phyloP scores from a whole-genome alignment of 1,140 invertebrate species.

The Diabrotica undecimpunctata region DNA sequence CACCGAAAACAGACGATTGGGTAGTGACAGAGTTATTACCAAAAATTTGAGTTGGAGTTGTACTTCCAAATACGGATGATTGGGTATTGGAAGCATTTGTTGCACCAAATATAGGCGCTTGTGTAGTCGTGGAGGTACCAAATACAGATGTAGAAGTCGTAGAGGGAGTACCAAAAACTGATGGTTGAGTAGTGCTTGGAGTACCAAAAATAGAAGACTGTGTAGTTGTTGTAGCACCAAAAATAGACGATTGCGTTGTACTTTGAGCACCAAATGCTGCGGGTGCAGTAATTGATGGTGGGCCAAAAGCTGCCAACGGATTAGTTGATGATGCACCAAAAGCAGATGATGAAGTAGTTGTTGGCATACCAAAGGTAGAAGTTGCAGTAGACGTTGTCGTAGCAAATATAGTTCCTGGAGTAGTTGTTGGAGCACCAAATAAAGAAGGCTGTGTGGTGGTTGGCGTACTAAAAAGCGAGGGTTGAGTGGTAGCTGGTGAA shows the following conservation, averaged over 20 bases:
- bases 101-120: constrained; percentile 12
- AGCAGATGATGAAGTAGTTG: neutral
- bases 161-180: constrained; percentile 18
- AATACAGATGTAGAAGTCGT: constrained; percentile 14
- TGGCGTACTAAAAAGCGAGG: constrained; percentile 17
- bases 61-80: constrained; percentile 12
- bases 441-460: constrained; percentile 14
- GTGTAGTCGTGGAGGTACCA: constrained; percentile 16
- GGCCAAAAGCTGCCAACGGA: neutral
- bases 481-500: constrained; percentile 8
- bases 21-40: constrained; percentile 13
- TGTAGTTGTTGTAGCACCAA: neutral
- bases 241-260: constrained; percentile 12
- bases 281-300: constrained; percentile 12
- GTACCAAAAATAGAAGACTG: constrained; percentile 16
- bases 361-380: constrained; percentile 10
- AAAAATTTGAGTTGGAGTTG: constrained; percentile 8
- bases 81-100: constrained; percentile 8
- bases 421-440: constrained; percentile 24
- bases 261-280: neutral
- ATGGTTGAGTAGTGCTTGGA: constrained; percentile 4
- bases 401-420: constrained; percentile 12
- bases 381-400: constrained; percentile 14
- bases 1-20: constrained; percentile 5
- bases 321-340: constrained; percentile 12